Base-by-base conservation (phyloP, 2,113 vertebrate species). In the Dipodomys spectabilis region DNA sequence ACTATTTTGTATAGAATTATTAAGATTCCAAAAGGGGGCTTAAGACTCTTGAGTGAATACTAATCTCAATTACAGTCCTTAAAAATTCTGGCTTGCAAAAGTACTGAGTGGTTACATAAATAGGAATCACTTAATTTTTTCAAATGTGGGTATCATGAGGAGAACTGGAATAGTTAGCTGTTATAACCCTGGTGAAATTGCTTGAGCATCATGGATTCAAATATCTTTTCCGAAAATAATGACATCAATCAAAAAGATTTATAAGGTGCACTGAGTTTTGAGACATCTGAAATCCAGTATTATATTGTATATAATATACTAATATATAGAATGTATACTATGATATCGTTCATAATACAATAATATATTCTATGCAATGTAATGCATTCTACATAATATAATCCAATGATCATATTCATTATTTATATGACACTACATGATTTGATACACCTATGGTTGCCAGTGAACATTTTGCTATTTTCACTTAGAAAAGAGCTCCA, bases 181-280 rank as follows among this genome's bases (percentile, higher is more conserved):
- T 57, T 53, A 12, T 1, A 22, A 57, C 20, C 28, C 77, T 44
- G 10, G 13, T 72, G 67, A 82, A 90, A 72, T 69, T n/a, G 64
- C 2, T 49, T 25, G 2, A 86, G 3, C 65, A 73, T 44, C 32
- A 62, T 2, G 7, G 22, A 8, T 13, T 83, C 15, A 64, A 16
- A 18, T 57, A 30, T 22, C 44, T 93, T 85, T 84, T 92, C 16
- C 49, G 64, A 90, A 90, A 93, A 92, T 49, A 78, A 79, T 45
- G 18, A 77, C 57, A 53, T 64, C 69, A 67, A 23, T 64, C 2
- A 13, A 80, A 75, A 78, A 67, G 5, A 79, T 67, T 90, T n/a
- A 62, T 73, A 81, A 39, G 18, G 30, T 53, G 5, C 44, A 77
- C 15, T 60, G 35, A 83, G 22, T 85, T 20, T 49, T 85, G 9